Conservation (phyloP, 53 echinoderm and acorn worm genomes). For the Stichopus horrens region DNA sequence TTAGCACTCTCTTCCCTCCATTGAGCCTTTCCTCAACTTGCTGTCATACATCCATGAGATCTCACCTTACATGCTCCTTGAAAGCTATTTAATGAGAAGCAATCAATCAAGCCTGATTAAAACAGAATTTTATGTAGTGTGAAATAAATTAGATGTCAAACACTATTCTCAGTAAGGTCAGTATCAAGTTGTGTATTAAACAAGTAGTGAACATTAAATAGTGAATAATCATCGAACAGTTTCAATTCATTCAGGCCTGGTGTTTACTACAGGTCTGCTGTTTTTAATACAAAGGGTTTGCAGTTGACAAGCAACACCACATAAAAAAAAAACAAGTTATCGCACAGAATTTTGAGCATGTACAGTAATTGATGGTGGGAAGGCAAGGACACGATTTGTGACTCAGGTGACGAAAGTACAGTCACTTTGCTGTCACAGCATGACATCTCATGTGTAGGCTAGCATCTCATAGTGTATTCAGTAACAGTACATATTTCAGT, state of each 20-base stretch:
- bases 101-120: slow-evolving; percentile 39
- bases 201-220: slow-evolving; percentile 14
- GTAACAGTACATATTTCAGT: too few species aligned
- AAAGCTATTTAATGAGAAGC: slow-evolving; percentile 27
- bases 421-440: slow-evolving; percentile 27
- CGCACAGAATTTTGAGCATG: too few species aligned
- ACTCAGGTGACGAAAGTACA: slow-evolving; percentile 15
- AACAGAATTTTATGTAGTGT: slow-evolving; percentile 31
- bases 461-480: too few species aligned
- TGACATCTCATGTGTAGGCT: neutral
- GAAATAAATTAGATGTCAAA: slow-evolving; percentile 33
- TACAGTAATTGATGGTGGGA: too few species aligned
- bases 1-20: neutral
- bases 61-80: neutral
- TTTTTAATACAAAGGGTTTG: slow-evolving; percentile 18
- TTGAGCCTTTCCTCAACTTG: neutral
- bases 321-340: too few species aligned
- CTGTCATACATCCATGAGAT: neutral
- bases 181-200: slow-evolving; percentile 6
- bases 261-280: slow-evolving; percentile 34
- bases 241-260: neutral
- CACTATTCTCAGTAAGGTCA: slow-evolving; percentile 19
- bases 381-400: neutral
- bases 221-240: slow-evolving; percentile 9
- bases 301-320: neutral